Percentiles rank a stretch among this genome's conserved stretches.
Conservation (phyloP, 2,113 vertebrate species). For the Tympanuchus pallidicinctus region DNA sequence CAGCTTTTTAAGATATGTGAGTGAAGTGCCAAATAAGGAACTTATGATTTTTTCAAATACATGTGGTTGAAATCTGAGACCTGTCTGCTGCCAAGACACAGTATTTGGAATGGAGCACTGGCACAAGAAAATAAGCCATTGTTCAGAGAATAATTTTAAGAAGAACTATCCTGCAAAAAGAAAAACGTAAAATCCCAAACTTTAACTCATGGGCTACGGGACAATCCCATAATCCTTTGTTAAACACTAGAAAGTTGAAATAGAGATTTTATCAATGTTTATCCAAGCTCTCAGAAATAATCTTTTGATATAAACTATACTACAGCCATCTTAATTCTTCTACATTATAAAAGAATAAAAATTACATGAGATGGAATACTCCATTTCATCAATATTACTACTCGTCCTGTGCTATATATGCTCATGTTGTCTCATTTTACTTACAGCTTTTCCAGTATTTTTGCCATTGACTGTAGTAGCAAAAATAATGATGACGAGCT, state of each 20-base stretch:
- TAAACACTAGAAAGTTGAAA: conserved; percentile 60
- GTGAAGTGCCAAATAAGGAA: conserved; percentile 84
- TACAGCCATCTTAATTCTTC: background rate
- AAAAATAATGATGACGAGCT: background rate
- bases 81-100: conserved; percentile 89
- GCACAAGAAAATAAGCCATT: conserved; percentile 89
- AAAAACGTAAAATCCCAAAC: conserved; percentile 73
- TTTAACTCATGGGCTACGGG: conserved; percentile 56
- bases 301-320: conserved; percentile 25
- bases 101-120: conserved; percentile 84
- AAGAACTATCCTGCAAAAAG: conserved; percentile 74
- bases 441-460: background rate
- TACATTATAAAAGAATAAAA: background rate
- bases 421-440: background rate
- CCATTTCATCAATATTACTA: background rate
- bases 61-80: conserved; percentile 98
- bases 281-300: conserved; percentile 47
- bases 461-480: background rate
- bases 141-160: conserved; percentile 82
- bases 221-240: conserved; percentile 72
- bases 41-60: conserved; percentile 91
- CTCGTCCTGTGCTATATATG: background rate
- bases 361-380: background rate
- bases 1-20: conserved; percentile 86
- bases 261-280: conserved; percentile 40